A percentile compares a stretch with the other conserved stretches of the same genome.
Evolutionary conservation across 2,888 invertebrate genomes (phyloP).

Genomic region (Andrena praecox): DNA sequence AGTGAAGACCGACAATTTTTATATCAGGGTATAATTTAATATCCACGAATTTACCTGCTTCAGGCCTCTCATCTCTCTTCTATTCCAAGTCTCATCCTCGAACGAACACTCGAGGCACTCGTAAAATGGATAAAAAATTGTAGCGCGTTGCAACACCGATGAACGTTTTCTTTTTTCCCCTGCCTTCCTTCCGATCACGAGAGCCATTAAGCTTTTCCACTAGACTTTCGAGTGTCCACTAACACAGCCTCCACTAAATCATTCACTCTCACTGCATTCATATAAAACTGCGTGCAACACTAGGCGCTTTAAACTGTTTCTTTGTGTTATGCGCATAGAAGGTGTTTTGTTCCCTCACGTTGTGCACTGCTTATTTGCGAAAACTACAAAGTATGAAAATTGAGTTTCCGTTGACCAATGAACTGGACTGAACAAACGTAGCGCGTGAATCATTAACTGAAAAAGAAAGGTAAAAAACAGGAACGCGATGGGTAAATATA

Average conservation of each 20-base stretch:
- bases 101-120: constrained; percentile 58
- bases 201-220: constrained; percentile 55
- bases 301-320: background rate
- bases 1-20: constrained; percentile 24
- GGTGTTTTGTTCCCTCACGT: too few relatives aligned
- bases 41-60: constrained; percentile 38
- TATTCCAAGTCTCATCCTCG: constrained; percentile 23
- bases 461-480: constrained; percentile 27
- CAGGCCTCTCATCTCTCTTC: background rate
- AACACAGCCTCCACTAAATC: constrained; percentile 59
- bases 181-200: constrained; percentile 46
- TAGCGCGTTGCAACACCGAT: constrained; percentile 51
- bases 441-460: constrained; percentile 44
- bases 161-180: constrained; percentile 42
- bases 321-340: background rate
- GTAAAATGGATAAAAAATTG: constrained; percentile 60
- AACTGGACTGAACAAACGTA: constrained; percentile 39
- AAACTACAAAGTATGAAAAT: too few relatives aligned
- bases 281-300: background rate
- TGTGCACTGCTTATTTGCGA: too few relatives aligned
- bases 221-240: constrained; percentile 63
- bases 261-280: constrained; percentile 32
- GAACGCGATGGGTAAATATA: constrained; percentile 19
- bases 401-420: background rate
- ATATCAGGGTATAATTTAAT: constrained; percentile 41